Conservation (phyloP, 1,140 invertebrate species). For the Hyphantria cunea region DNA sequence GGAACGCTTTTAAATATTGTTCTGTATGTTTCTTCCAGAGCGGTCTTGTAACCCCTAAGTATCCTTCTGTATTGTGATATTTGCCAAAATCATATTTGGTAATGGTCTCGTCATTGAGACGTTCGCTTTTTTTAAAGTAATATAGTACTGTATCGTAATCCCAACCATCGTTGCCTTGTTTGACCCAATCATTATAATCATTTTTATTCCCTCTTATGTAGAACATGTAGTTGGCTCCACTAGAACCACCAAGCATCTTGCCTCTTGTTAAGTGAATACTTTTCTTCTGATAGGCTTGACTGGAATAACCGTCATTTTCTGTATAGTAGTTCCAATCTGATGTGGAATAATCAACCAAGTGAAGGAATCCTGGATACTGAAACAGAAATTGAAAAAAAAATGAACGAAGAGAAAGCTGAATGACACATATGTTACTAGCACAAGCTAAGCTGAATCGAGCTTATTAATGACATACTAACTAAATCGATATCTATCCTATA, state of each 20-base stretch:
- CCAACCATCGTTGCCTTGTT: constrained; percentile 94
- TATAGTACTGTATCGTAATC: constrained; percentile 89
- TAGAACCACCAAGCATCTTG: constrained; percentile 93
- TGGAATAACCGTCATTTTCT: constrained; percentile 84
- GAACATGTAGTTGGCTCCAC: constrained; percentile 95
- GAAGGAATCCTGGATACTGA: constrained; percentile 48
- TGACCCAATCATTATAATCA: too few species aligned
- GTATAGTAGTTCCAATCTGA: constrained; percentile 88
- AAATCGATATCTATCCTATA: too few species aligned
- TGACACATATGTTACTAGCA: too few species aligned
- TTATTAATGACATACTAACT: too few species aligned
- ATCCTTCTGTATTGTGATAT: constrained; percentile 38
- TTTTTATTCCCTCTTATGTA: constrained; percentile 91
- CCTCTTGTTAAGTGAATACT: constrained; percentile 84
- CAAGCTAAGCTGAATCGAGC: too few species aligned
- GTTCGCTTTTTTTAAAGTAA: constrained; percentile 94
- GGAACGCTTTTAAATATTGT: constrained; percentile 85
- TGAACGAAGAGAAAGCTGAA: too few species aligned
- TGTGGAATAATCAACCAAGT: constrained; percentile 34
- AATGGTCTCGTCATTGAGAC: constrained; percentile 89
- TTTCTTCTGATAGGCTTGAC: constrained; percentile 82
- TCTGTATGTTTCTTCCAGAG: constrained; percentile 86
- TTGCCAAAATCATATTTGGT: constrained; percentile 68
- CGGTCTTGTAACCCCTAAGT: constrained; percentile 82
- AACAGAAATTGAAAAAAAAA: too few species aligned